These are phyloP conservation scores for Limnephilus marmoratus DNA, from an alignment of 2,888 invertebrate species.

Conservation along the genomic window DNA sequence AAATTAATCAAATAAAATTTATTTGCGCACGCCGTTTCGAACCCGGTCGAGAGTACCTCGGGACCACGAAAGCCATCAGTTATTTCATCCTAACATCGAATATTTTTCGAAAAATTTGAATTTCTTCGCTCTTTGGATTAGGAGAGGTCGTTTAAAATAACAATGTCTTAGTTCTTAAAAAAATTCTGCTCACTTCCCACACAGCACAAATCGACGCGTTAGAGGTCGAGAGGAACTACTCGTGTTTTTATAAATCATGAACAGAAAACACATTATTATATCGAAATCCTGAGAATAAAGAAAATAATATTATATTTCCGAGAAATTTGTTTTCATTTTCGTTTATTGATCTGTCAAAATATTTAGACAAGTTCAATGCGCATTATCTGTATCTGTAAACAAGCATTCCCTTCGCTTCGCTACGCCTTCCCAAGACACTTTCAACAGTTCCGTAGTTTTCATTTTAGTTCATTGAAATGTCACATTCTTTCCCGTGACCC, in stretches of 20 bases:
- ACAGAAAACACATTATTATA: no score
- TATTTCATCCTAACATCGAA: background rate
- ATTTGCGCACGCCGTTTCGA: no score
- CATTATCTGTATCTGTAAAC: background rate
- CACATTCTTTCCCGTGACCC: background rate
- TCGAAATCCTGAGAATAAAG: no score
- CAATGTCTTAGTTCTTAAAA: background rate
- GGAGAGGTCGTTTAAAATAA: background rate
- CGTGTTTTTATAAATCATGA: background rate
- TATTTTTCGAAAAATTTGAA: background rate
- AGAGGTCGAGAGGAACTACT: background rate
- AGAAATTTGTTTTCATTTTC: no score
- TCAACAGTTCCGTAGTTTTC: background rate
- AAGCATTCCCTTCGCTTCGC: background rate
- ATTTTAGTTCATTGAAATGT: background rate
- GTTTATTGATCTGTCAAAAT: background rate
- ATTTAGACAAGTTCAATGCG: background rate
- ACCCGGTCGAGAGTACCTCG: no score
- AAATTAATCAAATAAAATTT: no score
- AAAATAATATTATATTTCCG: no score
- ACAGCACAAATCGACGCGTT: background rate
- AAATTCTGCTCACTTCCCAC: background rate
- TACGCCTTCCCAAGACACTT: background rate
- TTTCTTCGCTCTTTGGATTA: background rate
- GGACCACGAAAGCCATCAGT: no score